Conservation (phyloP, 30 jellyfish, hydroid and myxozoan species). For the Aurelia sp. region DNA sequence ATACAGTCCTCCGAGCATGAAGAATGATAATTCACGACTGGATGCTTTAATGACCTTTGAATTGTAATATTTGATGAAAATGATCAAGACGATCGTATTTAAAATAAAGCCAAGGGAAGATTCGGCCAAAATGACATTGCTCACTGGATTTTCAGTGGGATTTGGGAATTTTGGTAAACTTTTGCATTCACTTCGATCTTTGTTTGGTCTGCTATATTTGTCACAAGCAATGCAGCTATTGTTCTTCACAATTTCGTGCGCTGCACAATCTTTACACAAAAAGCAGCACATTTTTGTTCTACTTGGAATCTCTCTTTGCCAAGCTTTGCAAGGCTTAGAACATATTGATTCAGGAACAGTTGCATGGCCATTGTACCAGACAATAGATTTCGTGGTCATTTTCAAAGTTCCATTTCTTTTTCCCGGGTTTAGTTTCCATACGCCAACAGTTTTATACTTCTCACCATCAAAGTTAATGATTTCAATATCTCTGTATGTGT, state of each 20-base stretch:
- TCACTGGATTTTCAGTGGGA: not conserved
- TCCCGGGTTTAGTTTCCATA: not conserved
- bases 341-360: slow-evolving; percentile 31
- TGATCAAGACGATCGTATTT: slow-evolving; percentile 11
- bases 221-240: slow-evolving; percentile 39
- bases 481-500: slow-evolving; percentile 12
- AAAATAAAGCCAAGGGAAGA: slow-evolving; percentile 34
- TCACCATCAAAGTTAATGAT: slow-evolving; percentile 24
- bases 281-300: slow-evolving; percentile 44
- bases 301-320: slow-evolving; percentile 1
- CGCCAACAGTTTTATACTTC: slow-evolving; percentile 5
- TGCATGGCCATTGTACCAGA: slow-evolving; percentile 16
- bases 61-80: slow-evolving; percentile 25
- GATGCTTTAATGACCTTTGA: slow-evolving; percentile 60
- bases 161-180: slow-evolving; percentile 11
- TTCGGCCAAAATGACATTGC: slow-evolving; percentile 15
- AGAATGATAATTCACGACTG: slow-evolving; percentile 52
- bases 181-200: not conserved
- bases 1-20: slow-evolving; percentile 55
- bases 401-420: not conserved
- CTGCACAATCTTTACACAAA: slow-evolving; percentile 29
- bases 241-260: slow-evolving; percentile 22
- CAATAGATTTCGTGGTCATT: not conserved
- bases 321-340: slow-evolving; percentile 44
- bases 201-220: slow-evolving; percentile 12